Conservation (phyloP, 2,113 vertebrate genomes). For the Petrocephalus zakoni region DNA sequence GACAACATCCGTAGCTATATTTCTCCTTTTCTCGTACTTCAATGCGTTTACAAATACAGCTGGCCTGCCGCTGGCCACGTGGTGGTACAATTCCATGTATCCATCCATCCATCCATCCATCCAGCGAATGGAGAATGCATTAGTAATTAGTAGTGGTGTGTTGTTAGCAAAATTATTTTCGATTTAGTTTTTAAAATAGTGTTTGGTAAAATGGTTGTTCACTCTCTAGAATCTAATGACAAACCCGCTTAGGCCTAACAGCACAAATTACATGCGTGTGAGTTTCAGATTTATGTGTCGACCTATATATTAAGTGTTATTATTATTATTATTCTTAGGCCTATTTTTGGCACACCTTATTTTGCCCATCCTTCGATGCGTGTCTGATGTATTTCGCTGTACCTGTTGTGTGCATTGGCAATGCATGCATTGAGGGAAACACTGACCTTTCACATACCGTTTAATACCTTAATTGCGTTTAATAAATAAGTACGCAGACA, state of each 20-base stretch:
- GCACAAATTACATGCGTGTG: background rate
- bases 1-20: background rate
- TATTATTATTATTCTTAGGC: background rate
- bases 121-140: no score
- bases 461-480: background rate
- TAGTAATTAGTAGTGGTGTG: background rate
- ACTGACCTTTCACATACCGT: background rate
- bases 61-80: background rate
- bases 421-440: background rate
- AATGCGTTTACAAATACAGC: background rate
- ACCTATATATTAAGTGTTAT: slow-evolving; percentile 27
- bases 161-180: background rate
- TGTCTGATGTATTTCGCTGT: background rate
- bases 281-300: slow-evolving; percentile 32
- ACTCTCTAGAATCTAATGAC: background rate
- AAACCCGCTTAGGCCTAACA: background rate
- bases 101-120: background rate
- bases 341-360: background rate
- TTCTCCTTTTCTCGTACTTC: background rate
- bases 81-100: background rate
- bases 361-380: background rate
- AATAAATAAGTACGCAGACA: background rate
- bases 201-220: background rate
- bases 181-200: background rate
- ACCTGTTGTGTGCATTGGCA: background rate